These are phyloP conservation scores for Mesochorus sp. DNA, from an alignment of 2,888 invertebrate genomes.

Conservation along the genomic window DNA sequence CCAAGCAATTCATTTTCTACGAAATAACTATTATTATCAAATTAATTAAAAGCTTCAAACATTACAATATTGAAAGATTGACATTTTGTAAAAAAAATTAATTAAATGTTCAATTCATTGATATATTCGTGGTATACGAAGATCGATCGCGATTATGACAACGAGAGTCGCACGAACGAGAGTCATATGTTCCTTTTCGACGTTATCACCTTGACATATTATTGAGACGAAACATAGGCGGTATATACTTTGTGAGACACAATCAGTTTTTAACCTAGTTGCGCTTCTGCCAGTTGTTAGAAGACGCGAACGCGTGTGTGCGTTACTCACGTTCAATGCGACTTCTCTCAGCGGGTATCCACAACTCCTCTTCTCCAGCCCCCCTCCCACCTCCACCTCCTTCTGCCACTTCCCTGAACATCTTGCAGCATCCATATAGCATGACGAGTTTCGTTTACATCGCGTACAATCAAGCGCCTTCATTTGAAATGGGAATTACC, in stretches of 20 bases:
- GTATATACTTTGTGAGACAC: conserved; percentile 57
- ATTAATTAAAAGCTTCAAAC: too few species aligned
- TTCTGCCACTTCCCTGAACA: too few species aligned
- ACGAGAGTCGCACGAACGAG: background rate
- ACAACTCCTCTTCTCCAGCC: conserved; percentile 50
- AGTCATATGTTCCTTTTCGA: conserved; percentile 8
- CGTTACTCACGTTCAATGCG: conserved; percentile 26
- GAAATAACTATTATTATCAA: too few species aligned
- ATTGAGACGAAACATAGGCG: conserved; percentile 55
- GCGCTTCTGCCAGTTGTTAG: conserved; percentile 70
- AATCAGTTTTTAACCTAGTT: conserved; percentile 73
- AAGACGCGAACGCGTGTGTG: conserved; percentile 63
- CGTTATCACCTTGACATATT: conserved; percentile 71
- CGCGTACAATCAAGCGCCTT: background rate
- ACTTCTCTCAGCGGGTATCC: conserved; percentile 41
- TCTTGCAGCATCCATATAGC: too few species aligned
- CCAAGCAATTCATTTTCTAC: too few species aligned
- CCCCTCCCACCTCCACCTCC: too few species aligned
- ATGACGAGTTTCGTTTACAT: conserved; percentile 35
- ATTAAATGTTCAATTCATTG: background rate
- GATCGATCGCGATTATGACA: background rate
- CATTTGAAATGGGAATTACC: background rate
- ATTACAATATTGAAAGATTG: too few species aligned
- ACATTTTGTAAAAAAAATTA: too few species aligned
- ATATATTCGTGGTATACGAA: background rate